phyloP scores from a whole-genome alignment of 2,797 vertebrate species.

The Babyrousa celebensis region DNA sequence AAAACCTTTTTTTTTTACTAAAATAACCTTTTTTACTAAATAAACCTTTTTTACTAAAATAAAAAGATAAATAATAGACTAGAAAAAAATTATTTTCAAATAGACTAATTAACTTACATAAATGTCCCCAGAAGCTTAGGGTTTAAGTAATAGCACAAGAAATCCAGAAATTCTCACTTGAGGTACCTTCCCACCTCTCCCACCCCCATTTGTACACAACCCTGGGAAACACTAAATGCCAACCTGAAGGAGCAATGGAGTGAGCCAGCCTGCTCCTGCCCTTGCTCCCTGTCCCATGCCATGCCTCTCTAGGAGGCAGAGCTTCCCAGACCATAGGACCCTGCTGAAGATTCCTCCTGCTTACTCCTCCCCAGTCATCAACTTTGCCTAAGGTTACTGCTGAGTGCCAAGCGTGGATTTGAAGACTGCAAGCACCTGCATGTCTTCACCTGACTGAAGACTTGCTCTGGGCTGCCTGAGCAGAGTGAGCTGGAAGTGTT shows the following conservation, averaged over 20 bases:
- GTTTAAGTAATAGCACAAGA: neutral
- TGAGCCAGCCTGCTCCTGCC: too few relatives aligned
- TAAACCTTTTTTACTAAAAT: conserved; percentile 26
- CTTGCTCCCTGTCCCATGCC: neutral
- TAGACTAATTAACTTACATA: neutral
- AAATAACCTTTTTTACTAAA: conserved; percentile 21
- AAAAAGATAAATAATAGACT: neutral
- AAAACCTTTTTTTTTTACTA: neutral
- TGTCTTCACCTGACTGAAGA: neutral
- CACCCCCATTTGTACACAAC: neutral
- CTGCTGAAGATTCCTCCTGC: neutral
- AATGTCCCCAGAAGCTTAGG: neutral
- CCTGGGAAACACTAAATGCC: neutral
- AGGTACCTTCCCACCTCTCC: neutral
- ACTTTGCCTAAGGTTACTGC: neutral
- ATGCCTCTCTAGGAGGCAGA: neutral
- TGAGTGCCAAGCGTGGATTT: neutral
- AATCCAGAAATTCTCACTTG: neutral
- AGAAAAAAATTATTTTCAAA: neutral
- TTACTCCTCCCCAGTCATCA: too few relatives aligned
- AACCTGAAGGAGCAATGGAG: neutral
- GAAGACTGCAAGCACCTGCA: neutral
- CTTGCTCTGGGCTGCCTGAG: neutral
- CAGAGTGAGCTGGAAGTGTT: neutral
- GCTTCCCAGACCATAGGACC: neutral